Conservation (phyloP, 2,888 invertebrate genomes). For the Bugulina stolonifera region DNA sequence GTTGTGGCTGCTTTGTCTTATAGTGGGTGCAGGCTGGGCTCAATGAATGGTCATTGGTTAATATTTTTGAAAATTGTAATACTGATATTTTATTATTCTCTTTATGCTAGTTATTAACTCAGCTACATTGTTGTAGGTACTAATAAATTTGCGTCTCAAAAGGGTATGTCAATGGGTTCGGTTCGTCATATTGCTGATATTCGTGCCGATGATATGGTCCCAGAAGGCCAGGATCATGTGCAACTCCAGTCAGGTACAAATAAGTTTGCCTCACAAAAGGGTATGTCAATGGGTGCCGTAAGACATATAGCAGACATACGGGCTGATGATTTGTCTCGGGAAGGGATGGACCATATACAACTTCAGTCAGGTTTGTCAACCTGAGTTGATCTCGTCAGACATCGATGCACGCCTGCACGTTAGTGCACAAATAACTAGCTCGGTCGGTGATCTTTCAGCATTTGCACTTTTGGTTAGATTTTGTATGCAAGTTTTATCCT, state of each 20-base stretch:
- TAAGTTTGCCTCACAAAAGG: conserved; percentile 46
- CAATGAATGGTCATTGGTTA: too few species aligned
- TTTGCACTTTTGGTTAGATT: too few species aligned
- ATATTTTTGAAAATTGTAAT: too few species aligned
- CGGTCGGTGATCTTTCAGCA: too few species aligned
- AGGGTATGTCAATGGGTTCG: conserved; percentile 48
- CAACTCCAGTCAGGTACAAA: conserved; percentile 49
- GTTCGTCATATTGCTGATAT: conserved; percentile 48
- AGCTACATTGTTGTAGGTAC: conserved; percentile 35
- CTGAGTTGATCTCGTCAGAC: too few species aligned
- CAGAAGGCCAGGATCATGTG: conserved; percentile 40
- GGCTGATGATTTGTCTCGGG: conserved; percentile 27
- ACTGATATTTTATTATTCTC: too few species aligned
- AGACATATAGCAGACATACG: conserved; percentile 27
- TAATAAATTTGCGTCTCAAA: conserved; percentile 47
- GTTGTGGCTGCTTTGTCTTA: too few species aligned
- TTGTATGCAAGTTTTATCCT: too few species aligned
- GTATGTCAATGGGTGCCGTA: conserved; percentile 35
- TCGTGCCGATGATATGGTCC: conserved; percentile 41
- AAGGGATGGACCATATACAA: conserved; percentile 10
- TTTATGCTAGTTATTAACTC: too few species aligned
- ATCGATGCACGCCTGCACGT: too few species aligned
- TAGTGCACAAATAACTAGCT: too few species aligned
- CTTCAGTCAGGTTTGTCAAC: conserved; percentile 13
- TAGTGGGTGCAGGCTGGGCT: too few species aligned